A percentile compares a stretch with the other conserved stretches of the same genome.
Evolutionary conservation across 1,140 invertebrate genomes (phyloP).

Genomic region (Neodiprion fabricii): DNA sequence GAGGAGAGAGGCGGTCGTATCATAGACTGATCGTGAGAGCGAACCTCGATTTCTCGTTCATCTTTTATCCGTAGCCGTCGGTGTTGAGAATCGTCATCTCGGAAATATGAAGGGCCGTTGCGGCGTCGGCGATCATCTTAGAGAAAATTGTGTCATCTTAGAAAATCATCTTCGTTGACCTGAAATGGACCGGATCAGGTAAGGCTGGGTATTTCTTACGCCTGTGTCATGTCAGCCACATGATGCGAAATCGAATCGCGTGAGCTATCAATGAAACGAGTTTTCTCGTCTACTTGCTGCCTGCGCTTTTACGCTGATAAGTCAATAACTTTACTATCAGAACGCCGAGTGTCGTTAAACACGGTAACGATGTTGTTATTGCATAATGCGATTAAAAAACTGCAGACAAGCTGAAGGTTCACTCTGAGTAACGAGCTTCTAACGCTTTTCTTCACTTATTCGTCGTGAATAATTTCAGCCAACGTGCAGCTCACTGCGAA

Average conservation of each 20-base stretch:
- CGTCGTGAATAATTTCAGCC: too few species aligned
- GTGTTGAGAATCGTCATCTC: not conserved
- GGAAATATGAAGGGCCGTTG: not conserved
- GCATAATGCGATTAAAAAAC: too few species aligned
- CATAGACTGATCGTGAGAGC: not conserved
- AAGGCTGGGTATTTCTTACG: not conserved
- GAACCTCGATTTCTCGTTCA: not conserved
- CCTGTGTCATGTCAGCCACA: not conserved
- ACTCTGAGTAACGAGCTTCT: too few species aligned
- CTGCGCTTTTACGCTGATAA: too few species aligned
- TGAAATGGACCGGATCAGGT: conserved; percentile 9
- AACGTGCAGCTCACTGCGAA: too few species aligned
- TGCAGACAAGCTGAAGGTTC: too few species aligned
- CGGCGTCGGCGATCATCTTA: not conserved
- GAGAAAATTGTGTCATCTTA: not conserved
- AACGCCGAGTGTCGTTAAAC: not conserved
- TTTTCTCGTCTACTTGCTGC: not conserved
- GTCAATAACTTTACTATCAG: not conserved
- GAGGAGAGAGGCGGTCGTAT: not conserved
- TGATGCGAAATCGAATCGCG: not conserved
- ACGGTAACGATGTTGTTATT: not conserved
- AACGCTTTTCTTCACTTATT: too few species aligned
- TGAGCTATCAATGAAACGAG: not conserved
- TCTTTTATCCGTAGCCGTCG: not conserved
- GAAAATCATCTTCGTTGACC: not conserved